These are phyloP conservation scores for Sitodiplosis mosellana DNA, from an alignment of 1,140 invertebrate species.

Conservation along the genomic window DNA sequence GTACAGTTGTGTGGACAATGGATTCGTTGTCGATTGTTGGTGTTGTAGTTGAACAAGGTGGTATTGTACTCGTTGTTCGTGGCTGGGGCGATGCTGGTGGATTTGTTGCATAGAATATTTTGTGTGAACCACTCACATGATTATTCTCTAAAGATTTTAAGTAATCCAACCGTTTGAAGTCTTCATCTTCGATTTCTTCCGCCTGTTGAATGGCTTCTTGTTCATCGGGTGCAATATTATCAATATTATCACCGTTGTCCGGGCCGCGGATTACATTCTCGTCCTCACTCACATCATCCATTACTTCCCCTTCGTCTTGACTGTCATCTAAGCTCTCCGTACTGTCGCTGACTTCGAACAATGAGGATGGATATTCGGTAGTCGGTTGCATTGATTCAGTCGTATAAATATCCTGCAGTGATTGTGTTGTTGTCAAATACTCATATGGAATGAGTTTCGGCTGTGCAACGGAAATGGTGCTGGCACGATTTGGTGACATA, in stretches of 20 bases:
- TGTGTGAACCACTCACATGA: conserved; percentile 8
- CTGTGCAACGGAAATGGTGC: conserved; percentile 31
- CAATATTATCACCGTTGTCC: conserved; percentile 14
- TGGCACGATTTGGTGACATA: conserved; percentile 28
- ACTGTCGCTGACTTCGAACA: neutral
- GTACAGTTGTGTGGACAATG: conserved; percentile 9
- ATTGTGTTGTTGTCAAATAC: conserved; percentile 45
- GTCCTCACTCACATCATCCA: conserved; percentile 6
- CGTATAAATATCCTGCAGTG: conserved; percentile 20
- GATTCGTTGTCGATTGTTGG: conserved; percentile 4
- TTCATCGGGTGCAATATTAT: neutral
- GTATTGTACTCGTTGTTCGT: neutral
- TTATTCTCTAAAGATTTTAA: neutral
- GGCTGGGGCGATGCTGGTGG: conserved; percentile 5
- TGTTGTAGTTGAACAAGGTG: conserved; percentile 1
- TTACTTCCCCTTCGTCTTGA: conserved; percentile 5
- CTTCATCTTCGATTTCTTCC: too few relatives aligned
- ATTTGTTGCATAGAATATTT: conserved; percentile 10
- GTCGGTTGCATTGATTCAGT: conserved; percentile 8
- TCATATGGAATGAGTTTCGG: conserved; percentile 59
- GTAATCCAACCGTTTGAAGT: neutral
- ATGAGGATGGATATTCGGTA: conserved; percentile 1
- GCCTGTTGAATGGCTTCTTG: neutral
- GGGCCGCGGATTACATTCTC: conserved; percentile 18
- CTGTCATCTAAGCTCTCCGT: neutral